Evolutionary conservation across 2,888 invertebrate species (phyloP), one percentile per base, ranked within the genome.

Genomic region (Alloscopus bannaensis): DNA sequence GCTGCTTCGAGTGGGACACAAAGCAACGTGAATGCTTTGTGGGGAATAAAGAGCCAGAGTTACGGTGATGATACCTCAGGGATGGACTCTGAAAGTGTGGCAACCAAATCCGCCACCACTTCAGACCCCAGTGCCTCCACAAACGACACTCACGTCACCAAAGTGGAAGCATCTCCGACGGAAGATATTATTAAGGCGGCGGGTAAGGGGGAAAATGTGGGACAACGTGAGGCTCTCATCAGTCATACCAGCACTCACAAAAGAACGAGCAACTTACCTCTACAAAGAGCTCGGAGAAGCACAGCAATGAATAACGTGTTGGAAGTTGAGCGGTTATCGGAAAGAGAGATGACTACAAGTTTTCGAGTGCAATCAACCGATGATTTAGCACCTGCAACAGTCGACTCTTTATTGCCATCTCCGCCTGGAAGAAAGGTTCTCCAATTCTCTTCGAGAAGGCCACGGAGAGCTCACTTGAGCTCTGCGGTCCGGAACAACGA

Each of bases 21-120:
- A 59, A 47, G 26, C 24, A 59, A 47, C 8, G 45, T 36, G 59
- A 50, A 76, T 76, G 45, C 36, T 69, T 77, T 64, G 57, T 64
- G 45, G 77, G 70, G 64, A 64, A 26, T 29, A 70, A 59, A 26
- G 70, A 64, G 64, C 57, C 55, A 57, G 64, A 77, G 77, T 62
- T 77, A 77, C 70, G 77, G 64, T 65, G 77, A 76, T 76, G 68
- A 76, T 76, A 76, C 75, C 68, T 68, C 60, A 42, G 75, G 75
- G 75, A 70, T 57, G 68, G 28, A 70, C 52, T 69, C 29, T 77
- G 77, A 69, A 70, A 65, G 64, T 31, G 66, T 65, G 45, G 70
- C 69, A 62, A 76, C 52, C 31, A 55, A 57, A 77, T 77, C 70
- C 59, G 66, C 36, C 66, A 68, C 60, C 64, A 70, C 57, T 77